phyloP scores from a whole-genome alignment of 2,888 invertebrate genomes.

The Ischnus inquisitorius region DNA sequence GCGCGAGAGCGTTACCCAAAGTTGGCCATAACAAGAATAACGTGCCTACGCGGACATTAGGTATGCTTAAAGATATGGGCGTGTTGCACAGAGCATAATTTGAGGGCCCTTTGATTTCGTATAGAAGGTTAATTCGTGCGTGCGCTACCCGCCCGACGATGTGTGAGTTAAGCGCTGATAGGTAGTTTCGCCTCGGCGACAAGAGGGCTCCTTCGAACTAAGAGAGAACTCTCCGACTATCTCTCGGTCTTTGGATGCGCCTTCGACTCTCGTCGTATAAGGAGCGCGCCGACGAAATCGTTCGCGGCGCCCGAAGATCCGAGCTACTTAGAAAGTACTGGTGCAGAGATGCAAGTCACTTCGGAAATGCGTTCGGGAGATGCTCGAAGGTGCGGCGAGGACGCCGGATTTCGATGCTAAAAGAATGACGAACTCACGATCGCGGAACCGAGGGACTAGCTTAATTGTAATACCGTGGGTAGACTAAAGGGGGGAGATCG shows the following conservation, averaged over 20 bases:
- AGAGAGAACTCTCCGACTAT: slow-evolving; percentile 19
- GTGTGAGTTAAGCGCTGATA: slow-evolving; percentile 12
- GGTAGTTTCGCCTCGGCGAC: slow-evolving; percentile 34
- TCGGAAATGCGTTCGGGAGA: slow-evolving; percentile 50
- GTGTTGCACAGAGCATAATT: slow-evolving; percentile 50
- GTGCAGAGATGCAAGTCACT: slow-evolving; percentile 62
- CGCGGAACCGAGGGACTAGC: slow-evolving; percentile 44
- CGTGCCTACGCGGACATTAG: slow-evolving; percentile 51
- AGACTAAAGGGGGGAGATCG: not conserved
- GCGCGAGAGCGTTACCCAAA: slow-evolving; percentile 2
- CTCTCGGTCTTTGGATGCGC: slow-evolving; percentile 6
- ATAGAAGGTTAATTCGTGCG: slow-evolving; percentile 35
- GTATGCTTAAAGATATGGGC: slow-evolving; percentile 53
- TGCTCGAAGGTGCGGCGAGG: slow-evolving; percentile 57
- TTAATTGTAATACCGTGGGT: slow-evolving; percentile 57
- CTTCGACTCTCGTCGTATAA: slow-evolving; percentile 24
- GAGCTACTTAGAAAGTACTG: slow-evolving; percentile 51
- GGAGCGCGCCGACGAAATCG: slow-evolving; percentile 13
- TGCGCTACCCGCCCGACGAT: not conserved
- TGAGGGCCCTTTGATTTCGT: slow-evolving; percentile 54
- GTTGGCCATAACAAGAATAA: slow-evolving; percentile 48
- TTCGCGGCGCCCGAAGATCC: slow-evolving; percentile 11
- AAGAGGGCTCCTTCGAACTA: slow-evolving; percentile 24
- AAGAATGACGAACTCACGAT: slow-evolving; percentile 39
- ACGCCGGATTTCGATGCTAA: slow-evolving; percentile 33